A percentile compares a stretch with the other conserved stretches of the same genome.
phyloP scores from a whole-genome alignment of 2,113 vertebrate genomes.

The Reinhardtius hippoglossoides region DNA sequence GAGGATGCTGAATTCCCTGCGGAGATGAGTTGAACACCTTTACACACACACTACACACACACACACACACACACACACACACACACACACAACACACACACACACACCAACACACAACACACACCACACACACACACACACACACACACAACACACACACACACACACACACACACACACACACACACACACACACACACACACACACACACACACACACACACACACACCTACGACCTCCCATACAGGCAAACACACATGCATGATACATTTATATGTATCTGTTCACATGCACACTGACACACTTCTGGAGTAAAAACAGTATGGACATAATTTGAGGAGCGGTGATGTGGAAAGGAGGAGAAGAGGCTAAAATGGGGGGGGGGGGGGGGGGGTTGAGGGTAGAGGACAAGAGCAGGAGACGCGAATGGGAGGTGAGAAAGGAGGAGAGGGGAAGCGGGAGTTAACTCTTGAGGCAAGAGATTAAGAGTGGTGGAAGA shows the following conservation, averaged over 20 bases:
- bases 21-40: conserved; percentile 44
- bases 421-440: neutral
- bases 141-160: conserved; percentile 2
- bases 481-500: conserved; percentile 6
- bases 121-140: conserved; percentile 15
- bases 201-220: conserved; percentile 6
- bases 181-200: conserved; percentile 11
- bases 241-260: neutral
- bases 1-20: conserved; percentile 48
- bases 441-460: neutral
- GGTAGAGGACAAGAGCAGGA: neutral
- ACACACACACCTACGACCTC: neutral
- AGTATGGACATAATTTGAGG: neutral
- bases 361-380: neutral
- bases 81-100: conserved; percentile 5
- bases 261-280: neutral
- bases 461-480: neutral
- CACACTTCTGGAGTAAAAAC: neutral
- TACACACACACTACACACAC: conserved; percentile 11
- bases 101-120: conserved; percentile 13
- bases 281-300: neutral
- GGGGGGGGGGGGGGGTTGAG: neutral
- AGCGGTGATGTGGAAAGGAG: neutral
- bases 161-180: conserved; percentile 14
- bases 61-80: conserved; percentile 10